Base-by-base conservation (phyloP, 2,888 invertebrate genomes). In the Drosophila neotestacea region DNA sequence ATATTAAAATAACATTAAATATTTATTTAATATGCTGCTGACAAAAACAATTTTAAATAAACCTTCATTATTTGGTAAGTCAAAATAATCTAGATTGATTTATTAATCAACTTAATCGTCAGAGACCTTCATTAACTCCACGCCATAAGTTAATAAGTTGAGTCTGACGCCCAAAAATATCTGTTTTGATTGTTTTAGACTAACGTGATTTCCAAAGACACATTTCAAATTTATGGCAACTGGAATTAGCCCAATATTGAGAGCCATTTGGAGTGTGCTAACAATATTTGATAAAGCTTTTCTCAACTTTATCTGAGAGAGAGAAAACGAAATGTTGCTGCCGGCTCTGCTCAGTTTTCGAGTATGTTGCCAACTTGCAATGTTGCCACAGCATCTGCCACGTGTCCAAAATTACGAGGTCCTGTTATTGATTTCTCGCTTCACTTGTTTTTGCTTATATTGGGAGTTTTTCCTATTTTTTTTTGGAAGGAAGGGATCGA, bases 401-500 rank as follows among this genome's bases (percentile, higher is more conserved):
- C 47, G 58, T 63, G 59, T 38, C 56, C 42, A 51, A 50, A 54
- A 32, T 34, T 11, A 38, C 44, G 50, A 36, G 34, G 30, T 44
- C 27, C 51, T 16, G 10, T 59, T 73, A 73, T 73, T 76, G 73
- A 76, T 71, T 76, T 65, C 41, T 65, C 56, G 63, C 50, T 47
- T 52, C 28, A 63, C 34, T 41, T 11, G 28, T 2, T 32, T 13
- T 34, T 27, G n/a, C 47, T 47, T 47, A 13, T 47, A 13, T 41
- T 41, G 46, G 10, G 10, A 38, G 28, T 32, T 2, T 32, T 32
- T 22, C 22, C 2, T 22, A 22, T 22, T 9, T 22, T 11, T 22
- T 36, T 36, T 3, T 36, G 10, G 34, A 13, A 27, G 27, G 10
- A 44, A 28, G 36, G 48, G 11, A 13, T 39, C 13, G 10, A 7